Percentiles rank a stretch among this genome's conserved stretches.
These are phyloP conservation scores for Adoxophyes honmai DNA, from an alignment of 1,140 invertebrate species.

Conservation along the genomic window DNA sequence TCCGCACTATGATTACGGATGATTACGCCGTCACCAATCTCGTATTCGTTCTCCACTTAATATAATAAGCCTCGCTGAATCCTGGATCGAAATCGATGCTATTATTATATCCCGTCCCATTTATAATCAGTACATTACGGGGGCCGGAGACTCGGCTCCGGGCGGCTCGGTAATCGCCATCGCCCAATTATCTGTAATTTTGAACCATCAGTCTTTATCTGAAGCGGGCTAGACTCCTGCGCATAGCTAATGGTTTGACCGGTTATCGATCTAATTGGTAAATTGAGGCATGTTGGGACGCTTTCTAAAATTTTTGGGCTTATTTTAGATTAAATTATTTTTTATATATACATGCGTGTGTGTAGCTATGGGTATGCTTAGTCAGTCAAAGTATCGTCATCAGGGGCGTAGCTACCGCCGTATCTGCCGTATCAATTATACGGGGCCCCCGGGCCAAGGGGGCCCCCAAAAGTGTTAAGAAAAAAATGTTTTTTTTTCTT, in stretches of 20 bases:
- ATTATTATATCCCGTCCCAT: slow-evolving; percentile 68
- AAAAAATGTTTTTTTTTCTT: no score
- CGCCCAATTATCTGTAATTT: slow-evolving; percentile 74
- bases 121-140: slow-evolving; percentile 68
- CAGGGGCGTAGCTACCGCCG: no score
- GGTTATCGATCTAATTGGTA: slow-evolving; percentile 69
- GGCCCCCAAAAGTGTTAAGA: no score
- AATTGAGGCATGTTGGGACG: slow-evolving; percentile 39
- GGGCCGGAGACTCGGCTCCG: slow-evolving; percentile 42
- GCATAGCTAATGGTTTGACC: slow-evolving; percentile 45
- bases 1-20: slow-evolving; percentile 56
- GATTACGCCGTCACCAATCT: slow-evolving; percentile 66
- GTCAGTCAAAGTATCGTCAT: no score
- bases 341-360: no score
- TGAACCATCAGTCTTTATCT: slow-evolving; percentile 71
- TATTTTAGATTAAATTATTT: no score
- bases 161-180: slow-evolving; percentile 64
- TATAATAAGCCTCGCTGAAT: slow-evolving; percentile 70
- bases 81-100: slow-evolving; percentile 68
- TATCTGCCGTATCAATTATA: no score
- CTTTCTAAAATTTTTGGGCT: not conserved
- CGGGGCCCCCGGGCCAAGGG: no score
- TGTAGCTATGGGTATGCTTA: no score
- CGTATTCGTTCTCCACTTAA: slow-evolving; percentile 66
- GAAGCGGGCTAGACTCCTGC: slow-evolving; percentile 52